Conservation (phyloP, 2,888 invertebrate species). For the Coleophora flavipennella region DNA sequence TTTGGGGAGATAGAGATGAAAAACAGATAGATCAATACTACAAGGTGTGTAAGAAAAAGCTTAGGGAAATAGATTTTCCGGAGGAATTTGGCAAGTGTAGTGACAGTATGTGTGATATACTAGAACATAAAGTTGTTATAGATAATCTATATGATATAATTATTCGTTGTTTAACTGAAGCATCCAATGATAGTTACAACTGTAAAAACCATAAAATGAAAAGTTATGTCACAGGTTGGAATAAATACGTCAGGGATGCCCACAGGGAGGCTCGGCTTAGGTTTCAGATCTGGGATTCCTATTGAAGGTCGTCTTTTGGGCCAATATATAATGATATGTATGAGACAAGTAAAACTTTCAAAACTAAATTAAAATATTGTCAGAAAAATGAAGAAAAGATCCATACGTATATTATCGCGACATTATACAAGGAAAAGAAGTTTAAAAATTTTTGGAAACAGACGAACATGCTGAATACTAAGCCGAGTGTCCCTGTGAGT, state of each 20-base stretch:
- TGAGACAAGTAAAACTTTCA: no score
- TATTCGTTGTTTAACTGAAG: not conserved
- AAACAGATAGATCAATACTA: conserved; percentile 2
- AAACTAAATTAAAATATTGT: not conserved
- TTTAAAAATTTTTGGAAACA: no score
- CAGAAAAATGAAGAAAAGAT: no score
- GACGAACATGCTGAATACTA: no score
- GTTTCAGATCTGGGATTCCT: no score
- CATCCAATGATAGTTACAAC: not conserved
- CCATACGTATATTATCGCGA: no score
- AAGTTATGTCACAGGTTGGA: conserved; percentile 1
- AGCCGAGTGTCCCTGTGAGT: no score
- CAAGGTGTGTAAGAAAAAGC: not conserved
- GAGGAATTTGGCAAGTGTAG: conserved; percentile 1
- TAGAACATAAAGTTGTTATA: not conserved
- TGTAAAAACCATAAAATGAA: not conserved
- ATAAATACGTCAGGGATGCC: not conserved
- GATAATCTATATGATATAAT: not conserved
- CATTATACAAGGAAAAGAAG: no score
- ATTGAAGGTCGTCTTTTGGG: no score
- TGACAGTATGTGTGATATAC: not conserved
- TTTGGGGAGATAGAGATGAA: conserved; percentile 4
- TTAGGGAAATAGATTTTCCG: conserved; percentile 1
- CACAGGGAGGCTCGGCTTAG: not conserved
- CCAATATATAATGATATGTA: no score